These are phyloP conservation scores for Hippocampus comes DNA, from an alignment of 2,113 vertebrate species.

Conservation along the genomic window DNA sequence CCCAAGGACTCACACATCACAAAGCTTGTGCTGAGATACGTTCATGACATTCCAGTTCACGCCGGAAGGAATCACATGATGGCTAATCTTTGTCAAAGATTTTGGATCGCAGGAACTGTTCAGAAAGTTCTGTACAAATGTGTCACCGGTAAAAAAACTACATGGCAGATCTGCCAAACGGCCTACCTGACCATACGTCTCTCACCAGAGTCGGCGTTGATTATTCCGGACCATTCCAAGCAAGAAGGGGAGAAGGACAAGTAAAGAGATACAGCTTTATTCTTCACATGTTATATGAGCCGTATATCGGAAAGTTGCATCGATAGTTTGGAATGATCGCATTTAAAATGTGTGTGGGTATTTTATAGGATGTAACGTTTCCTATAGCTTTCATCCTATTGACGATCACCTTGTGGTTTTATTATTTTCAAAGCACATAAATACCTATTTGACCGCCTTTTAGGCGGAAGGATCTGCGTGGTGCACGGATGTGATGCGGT, in stretches of 20 bases:
- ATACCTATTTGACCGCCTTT: no score
- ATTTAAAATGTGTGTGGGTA: no score
- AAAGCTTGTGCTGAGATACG: conserved; percentile 2
- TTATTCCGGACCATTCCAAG: neutral
- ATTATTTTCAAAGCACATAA: no score
- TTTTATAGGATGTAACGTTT: no score
- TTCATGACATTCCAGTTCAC: neutral
- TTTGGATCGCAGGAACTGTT: conserved; percentile 1
- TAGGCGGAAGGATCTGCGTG: no score
- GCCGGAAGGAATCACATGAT: conserved; percentile 10
- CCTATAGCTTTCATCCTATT: no score
- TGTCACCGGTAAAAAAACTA: neutral
- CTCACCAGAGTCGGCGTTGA: conserved; percentile 11
- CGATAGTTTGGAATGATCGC: neutral
- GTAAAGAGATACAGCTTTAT: neutral
- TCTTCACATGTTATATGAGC: conserved; percentile 9
- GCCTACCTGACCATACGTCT: conserved; percentile 4
- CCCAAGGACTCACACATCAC: conserved; percentile 3
- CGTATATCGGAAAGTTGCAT: neutral
- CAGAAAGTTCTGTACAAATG: neutral
- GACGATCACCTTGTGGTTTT: no score
- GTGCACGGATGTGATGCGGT: no score
- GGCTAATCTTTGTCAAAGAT: neutral
- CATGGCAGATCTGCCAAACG: conserved; percentile 2
- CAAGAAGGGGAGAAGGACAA: conserved; percentile 6